Base-by-base conservation (phyloP, 2,797 vertebrate species). In the Sebastes hubbsi region DNA sequence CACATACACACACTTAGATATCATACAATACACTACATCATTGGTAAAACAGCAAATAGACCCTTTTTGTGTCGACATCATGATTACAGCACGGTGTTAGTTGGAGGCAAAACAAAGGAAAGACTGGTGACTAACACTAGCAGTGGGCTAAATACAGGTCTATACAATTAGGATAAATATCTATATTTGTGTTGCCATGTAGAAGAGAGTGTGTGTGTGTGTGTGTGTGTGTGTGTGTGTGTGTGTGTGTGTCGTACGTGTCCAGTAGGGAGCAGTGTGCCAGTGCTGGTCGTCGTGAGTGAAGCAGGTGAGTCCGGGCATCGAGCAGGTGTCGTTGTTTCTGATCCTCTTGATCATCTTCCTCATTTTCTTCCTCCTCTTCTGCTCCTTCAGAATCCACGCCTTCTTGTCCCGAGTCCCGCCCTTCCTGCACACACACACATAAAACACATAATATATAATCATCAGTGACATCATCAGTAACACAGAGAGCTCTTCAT, bases 211-310 rank as follows among this genome's bases (percentile, higher is more conserved):
- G 36, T 27, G 24, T 14, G 32, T 8, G 52, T 27, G 22, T 42
- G 62, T 63, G 25, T 8, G 52, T 27, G 62, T 34, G 61, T 63
- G 24, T 13, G 22, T 42, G 62, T 63, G 25, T 14, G 34, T 42
- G 25, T 16, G 34, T 64, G 34, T 49, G 73, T 8, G 52, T 27
- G 54, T 34, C 88, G 1, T 82, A 99, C 98, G 0, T 65, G 97
- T 98, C 98, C 98, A 99, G 84, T 96, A 96, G 1, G 98, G 98
- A 1, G 97, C 95, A 0, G 97, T 99, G 91, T 99, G 97, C 98
- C 98, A 99, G 94, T 99, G 98, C 82, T 99, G 98, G 96, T 99
- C 98, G 94, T 99, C 97, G 0, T 99, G 98, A 6, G 98, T 99
- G 93, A 99, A 99, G 94, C 98, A 99, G 46, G 98, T 99, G 78